Evolutionary conservation across 2,888 invertebrate species (phyloP).

Genomic region (Clostera curtula): DNA sequence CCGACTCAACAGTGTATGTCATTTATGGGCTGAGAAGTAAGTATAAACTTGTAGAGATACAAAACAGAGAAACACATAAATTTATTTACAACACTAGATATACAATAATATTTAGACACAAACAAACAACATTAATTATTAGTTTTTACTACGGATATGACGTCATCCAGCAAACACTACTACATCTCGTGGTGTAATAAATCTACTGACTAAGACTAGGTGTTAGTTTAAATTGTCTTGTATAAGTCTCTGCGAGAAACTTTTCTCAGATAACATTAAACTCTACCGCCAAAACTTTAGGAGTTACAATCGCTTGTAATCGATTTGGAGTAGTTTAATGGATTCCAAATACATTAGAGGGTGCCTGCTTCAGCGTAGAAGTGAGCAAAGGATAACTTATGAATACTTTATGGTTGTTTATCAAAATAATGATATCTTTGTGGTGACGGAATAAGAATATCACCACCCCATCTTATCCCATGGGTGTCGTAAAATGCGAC

Average conservation of each 20-base stretch:
- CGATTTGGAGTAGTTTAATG: slow-evolving; percentile 25
- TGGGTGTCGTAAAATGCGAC: no score
- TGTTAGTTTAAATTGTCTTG: slow-evolving; percentile 37
- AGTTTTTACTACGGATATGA: slow-evolving; percentile 12
- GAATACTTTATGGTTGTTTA: slow-evolving; percentile 22
- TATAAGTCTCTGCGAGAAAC: slow-evolving; percentile 25
- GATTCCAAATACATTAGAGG: slow-evolving; percentile 37
- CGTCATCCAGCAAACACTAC: slow-evolving; percentile 19
- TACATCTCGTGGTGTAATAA: slow-evolving; percentile 23
- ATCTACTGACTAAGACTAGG: slow-evolving; percentile 36
- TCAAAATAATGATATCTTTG: slow-evolving; percentile 21
- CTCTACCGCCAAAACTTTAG: no score
- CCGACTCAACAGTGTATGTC: no score
- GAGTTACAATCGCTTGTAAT: slow-evolving; percentile 5
- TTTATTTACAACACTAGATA: no score
- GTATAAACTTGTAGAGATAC: no score
- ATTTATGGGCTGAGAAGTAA: no score
- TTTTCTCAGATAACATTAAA: no score
- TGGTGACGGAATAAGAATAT: no score
- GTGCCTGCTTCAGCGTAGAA: slow-evolving; percentile 21
- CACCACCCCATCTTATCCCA: no score
- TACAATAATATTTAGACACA: no score
- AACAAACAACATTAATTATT: slow-evolving; percentile 11
- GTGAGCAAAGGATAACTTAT: slow-evolving; percentile 28
- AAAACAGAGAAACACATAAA: no score